A percentile compares a stretch with the other conserved stretches of the same genome.
Evolutionary conservation across 1,140 invertebrate genomes (phyloP).

Genomic region (Magallana gigas): DNA sequence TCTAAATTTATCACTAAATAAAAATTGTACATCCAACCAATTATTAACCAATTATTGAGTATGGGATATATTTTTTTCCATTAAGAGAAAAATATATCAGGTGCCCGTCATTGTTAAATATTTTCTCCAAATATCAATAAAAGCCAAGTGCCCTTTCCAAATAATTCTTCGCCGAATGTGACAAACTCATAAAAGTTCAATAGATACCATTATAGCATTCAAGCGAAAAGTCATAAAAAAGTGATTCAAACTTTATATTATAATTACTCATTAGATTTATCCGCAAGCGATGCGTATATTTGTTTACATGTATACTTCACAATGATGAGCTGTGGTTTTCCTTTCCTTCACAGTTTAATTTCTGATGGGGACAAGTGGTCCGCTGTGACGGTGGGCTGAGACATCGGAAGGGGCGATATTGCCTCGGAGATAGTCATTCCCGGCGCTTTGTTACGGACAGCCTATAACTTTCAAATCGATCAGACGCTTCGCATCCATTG

Average conservation of each 20-base stretch:
- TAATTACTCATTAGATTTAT: not conserved
- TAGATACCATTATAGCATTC: not conserved
- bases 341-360: not conserved
- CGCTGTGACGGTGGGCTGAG: not conserved
- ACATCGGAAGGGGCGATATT: not conserved
- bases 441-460: not conserved
- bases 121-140: no score
- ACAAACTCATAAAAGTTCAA: no score
- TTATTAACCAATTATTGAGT: no score
- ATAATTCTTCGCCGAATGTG: no score
- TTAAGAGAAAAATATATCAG: no score
- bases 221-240: conserved; percentile 1
- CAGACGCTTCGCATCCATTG: not conserved
- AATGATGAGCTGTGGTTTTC: conserved; percentile 5
- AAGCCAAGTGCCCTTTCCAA: no score
- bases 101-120: no score
- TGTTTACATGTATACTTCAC: conserved; percentile 1
- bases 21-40: no score
- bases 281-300: not conserved
- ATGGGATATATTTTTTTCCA: no score
- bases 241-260: not conserved
- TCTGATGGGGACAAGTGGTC: not conserved
- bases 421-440: not conserved
- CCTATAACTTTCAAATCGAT: conserved; percentile 14
- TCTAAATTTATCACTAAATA: no score